phyloP scores from a whole-genome alignment of 2,888 invertebrate genomes.

The Ectemnius lituratus region DNA sequence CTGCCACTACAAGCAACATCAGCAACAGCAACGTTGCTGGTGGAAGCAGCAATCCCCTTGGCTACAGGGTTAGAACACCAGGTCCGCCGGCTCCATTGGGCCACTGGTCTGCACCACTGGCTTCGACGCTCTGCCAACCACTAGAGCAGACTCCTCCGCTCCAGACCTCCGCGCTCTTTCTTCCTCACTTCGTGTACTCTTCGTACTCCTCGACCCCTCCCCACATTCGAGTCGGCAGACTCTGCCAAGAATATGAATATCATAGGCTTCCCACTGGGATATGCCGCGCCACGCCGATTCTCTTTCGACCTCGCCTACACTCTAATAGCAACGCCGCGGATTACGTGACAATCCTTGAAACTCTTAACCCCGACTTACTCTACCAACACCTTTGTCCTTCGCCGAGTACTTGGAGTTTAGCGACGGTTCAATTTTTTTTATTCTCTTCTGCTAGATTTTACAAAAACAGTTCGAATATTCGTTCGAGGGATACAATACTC shows the following conservation, averaged over 20 bases:
- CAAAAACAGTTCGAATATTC: no score
- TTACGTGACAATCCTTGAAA: slow-evolving; percentile 10
- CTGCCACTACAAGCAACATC: slow-evolving; percentile 1
- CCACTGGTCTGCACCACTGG: slow-evolving; percentile 75
- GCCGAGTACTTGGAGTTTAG: no score
- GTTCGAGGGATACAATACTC: no score
- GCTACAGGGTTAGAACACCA: slow-evolving; percentile 71
- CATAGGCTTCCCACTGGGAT: slow-evolving; percentile 61
- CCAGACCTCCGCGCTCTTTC: slow-evolving; percentile 27
- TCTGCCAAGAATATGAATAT: slow-evolving; percentile 76
- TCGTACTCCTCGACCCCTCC: slow-evolving; percentile 47
- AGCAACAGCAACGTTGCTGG: slow-evolving; percentile 42
- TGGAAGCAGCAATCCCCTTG: slow-evolving; percentile 52
- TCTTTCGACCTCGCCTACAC: slow-evolving; percentile 19
- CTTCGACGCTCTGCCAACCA: slow-evolving; percentile 70
- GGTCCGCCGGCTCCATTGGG: slow-evolving; percentile 71
- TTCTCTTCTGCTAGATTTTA: no score
- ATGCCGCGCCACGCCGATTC: slow-evolving; percentile 22
- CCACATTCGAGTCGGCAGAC: slow-evolving; percentile 56
- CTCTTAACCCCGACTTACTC: not conserved
- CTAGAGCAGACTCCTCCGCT: slow-evolving; percentile 50
- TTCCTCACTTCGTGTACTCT: slow-evolving; percentile 36
- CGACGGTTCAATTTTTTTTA: no score
- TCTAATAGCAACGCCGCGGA: slow-evolving; percentile 26
- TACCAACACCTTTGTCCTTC: no score